Percentiles rank a stretch among this genome's conserved stretches.
Evolutionary conservation across 2,888 invertebrate species (phyloP).

Genomic region (Lepidochrysops patricia): DNA sequence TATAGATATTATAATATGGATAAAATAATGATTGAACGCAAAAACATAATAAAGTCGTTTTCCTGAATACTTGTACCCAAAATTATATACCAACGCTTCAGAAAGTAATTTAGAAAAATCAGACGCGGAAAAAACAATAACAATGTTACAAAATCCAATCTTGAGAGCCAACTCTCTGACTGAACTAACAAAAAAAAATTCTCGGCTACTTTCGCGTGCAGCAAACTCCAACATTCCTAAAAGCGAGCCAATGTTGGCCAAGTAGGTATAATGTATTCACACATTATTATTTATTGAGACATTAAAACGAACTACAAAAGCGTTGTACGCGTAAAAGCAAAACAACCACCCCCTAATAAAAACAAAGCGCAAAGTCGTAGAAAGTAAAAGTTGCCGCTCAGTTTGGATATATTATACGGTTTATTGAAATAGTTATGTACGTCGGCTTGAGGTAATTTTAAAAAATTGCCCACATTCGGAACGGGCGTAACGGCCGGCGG

Average conservation of each 20-base stretch:
- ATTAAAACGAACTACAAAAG: neutral
- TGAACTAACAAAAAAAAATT: no score
- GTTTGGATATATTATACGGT: slow-evolving; percentile 53
- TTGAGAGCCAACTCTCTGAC: no score
- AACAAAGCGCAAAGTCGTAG: slow-evolving; percentile 20
- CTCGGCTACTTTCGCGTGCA: neutral
- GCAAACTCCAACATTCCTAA: neutral
- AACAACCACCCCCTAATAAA: neutral
- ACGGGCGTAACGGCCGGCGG: slow-evolving; percentile 60
- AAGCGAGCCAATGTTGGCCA: neutral
- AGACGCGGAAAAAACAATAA: no score
- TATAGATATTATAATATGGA: no score
- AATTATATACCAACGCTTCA: no score
- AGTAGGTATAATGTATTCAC: neutral
- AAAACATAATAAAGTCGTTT: no score
- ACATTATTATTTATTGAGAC: slow-evolving; percentile 3
- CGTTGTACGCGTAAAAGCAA: neutral
- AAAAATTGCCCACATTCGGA: slow-evolving; percentile 64
- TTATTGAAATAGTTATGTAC: slow-evolving; percentile 68
- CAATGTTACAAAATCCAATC: no score
- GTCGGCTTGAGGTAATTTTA: slow-evolving; percentile 56
- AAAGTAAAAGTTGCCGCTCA: slow-evolving; percentile 65
- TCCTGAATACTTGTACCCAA: no score
- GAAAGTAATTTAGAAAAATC: no score
- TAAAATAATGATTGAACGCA: no score